Base-by-base conservation (phyloP, 2,888 invertebrate species). In the Acleris cristana region DNA sequence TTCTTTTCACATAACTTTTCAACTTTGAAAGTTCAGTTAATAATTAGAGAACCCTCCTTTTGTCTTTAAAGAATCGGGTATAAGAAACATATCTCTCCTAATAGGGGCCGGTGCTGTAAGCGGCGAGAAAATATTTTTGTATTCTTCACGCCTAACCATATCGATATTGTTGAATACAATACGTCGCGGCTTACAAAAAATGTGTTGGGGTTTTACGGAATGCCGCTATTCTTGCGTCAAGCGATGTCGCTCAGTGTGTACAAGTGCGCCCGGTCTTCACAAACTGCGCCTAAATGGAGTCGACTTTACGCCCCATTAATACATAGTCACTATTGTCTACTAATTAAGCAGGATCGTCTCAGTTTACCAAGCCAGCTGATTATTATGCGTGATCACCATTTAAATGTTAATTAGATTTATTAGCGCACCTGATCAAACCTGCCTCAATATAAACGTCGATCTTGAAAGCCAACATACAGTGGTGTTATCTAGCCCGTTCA, bases 351-450 rank as follows among this genome's bases (percentile, higher is more conserved):
- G 81, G 84, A 82, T 83, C 86, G 84, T 80, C 80, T 81, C 82
- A 83, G 83, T 87, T 85, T 87, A 86, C 82, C 84, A 82, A 87
- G 81, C 85, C 85, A 86, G 79, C 86, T 90, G 88, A 90, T 91
- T 89, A 90, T 89, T 89, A 92, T 90, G 89, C 90, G 86, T 91
- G 91, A 83, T 90, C 86, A 91, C 85, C 90, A 91, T 92, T 90
- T 91, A 89, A 89, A 92, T 92, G 92, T 84, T 92, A 92, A 92
- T 91, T 90, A 90, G 83, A 88, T 89, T 89, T 88, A 87, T 84
- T 80, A 76, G 72, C 76, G 78, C 92, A 92, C 87, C 90, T 92
- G 92, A 87, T 83, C 84, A 90, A 87, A 91, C 82, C 68, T 70
- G 69, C 72, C 72, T 73, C 72, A 73, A 72, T 80, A 76, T 74